Base-by-base conservation (phyloP, 1,140 invertebrate species). In the Acromyrmex charruanus region DNA sequence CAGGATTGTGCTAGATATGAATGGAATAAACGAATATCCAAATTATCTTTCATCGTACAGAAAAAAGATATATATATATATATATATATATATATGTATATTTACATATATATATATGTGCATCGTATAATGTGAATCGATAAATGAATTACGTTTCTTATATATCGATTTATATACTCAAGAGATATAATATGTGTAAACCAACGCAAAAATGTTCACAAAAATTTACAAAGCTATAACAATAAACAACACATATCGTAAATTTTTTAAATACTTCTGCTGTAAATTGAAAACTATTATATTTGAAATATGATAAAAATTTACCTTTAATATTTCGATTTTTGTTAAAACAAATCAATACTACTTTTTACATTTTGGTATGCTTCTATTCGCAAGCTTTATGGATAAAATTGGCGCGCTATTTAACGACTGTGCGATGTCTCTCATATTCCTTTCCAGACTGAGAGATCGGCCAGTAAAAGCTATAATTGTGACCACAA, bases 401-500 rank as follows among this genome's bases (percentile, higher is more conserved):
- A 10, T 28, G 5, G 7, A 49, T 14, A 12, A 35, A 44, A 59
- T 14, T 53, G 28, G 31, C 31, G 0, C n/a, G 7, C 28, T 31
- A 31, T 63, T 77, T 16, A 28, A 39, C 65, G 3, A 81, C 18
- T 28, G 53, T 18, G 25, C 66, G 25, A 61, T 9, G 55, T 49
- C 69, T 2, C 39, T 59, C 49, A 4, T 49, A 31, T 61, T 74
- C 72, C 44, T 16, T 35, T 71, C 28, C 31, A 51, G 14, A 25
- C 28, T 18, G 35, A 21, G 25, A 10, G 18, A 61, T 68, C 77
- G 31, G 18, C 31, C 35, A 25, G 18, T 71, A 74, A 82, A 75
- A 74, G 58, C 39, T 61, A 84, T 75, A 74, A 75, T 82, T 82
- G 66, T 35, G 21, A 49, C 9, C 49, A 14, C 18, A 72, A 71